Percentiles rank a stretch among this genome's conserved stretches.
Conservation (phyloP, 30 jellyfish, hydroid and myxozoan genomes). For the Euphysa ruthae region DNA sequence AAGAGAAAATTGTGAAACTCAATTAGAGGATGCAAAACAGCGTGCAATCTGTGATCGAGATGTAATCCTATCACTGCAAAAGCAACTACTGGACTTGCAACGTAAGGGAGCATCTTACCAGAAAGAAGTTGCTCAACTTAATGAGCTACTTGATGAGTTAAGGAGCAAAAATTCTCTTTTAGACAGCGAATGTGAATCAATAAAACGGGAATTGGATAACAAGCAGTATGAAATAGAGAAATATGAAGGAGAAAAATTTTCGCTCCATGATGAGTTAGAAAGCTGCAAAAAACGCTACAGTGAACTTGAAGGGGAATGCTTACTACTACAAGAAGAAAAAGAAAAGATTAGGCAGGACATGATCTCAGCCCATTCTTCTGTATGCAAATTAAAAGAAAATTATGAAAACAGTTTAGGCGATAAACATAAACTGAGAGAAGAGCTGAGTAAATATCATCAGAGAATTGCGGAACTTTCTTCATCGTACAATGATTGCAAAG, state of each 20-base stretch:
- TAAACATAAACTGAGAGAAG: slow-evolving; percentile 85
- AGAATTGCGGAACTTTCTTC: slow-evolving; percentile 72
- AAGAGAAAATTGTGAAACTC: slow-evolving; percentile 49
- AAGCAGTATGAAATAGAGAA: slow-evolving; percentile 70
- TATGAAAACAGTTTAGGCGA: slow-evolving; percentile 91
- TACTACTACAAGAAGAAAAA: slow-evolving; percentile 85
- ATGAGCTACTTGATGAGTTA: slow-evolving; percentile 65
- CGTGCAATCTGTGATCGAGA: slow-evolving; percentile 86
- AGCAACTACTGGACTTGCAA: slow-evolving; percentile 70
- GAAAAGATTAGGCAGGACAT: slow-evolving; percentile 86
- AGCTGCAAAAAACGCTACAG: slow-evolving; percentile 48
- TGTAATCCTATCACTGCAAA: slow-evolving; percentile 63
- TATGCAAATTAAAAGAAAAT: slow-evolving; percentile 86
- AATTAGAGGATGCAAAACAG: slow-evolving; percentile 81
- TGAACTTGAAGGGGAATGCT: slow-evolving; percentile 69
- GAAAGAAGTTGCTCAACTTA: slow-evolving; percentile 57
- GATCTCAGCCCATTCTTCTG: slow-evolving; percentile 90
- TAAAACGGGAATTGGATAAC: slow-evolving; percentile 79
- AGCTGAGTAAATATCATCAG: slow-evolving; percentile 79
- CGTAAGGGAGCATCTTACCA: slow-evolving; percentile 76
- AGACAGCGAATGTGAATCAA: slow-evolving; percentile 75
- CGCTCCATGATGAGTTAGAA: slow-evolving; percentile 72
- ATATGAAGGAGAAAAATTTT: slow-evolving; percentile 69
- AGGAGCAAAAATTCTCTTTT: slow-evolving; percentile 72
- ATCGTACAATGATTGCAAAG: slow-evolving; percentile 62